Percentiles rank a stretch among this genome's conserved stretches.
phyloP scores from a whole-genome alignment of 2,888 invertebrate species.

The Sepiola atlantica region DNA sequence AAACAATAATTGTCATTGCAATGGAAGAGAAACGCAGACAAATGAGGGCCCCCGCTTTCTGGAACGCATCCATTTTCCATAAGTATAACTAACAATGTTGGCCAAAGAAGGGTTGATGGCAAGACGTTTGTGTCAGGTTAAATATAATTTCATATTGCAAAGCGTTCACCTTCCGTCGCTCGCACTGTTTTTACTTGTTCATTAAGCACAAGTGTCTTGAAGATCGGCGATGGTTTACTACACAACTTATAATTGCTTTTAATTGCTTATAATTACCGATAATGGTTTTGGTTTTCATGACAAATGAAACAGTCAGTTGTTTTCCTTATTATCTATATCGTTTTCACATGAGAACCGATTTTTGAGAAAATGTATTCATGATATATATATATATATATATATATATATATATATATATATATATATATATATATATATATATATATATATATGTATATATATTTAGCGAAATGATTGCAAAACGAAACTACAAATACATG shows the following conservation, averaged over 20 bases:
- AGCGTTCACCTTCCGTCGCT: background rate
- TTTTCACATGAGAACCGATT: background rate
- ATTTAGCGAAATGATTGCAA: no score
- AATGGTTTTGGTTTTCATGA: background rate
- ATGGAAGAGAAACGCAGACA: background rate
- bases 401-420: no score
- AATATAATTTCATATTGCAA: background rate
- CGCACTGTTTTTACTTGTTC: background rate
- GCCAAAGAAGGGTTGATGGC: background rate
- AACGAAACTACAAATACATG: no score
- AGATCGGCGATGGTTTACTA: background rate
- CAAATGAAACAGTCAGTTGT: background rate
- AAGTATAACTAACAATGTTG: background rate
- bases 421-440: no score
- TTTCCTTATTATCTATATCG: background rate
- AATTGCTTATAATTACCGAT: no score
- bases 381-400: no score
- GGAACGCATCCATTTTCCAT: background rate
- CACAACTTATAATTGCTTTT: background rate
- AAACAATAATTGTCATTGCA: slow-evolving; percentile 12
- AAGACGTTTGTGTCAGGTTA: background rate
- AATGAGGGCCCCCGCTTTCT: background rate
- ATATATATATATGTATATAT: no score
- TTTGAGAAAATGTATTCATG: no score
- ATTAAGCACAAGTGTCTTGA: background rate